These are phyloP conservation scores for Cepphus grylle DNA, from an alignment of 2,113 vertebrate species.

Conservation along the genomic window DNA sequence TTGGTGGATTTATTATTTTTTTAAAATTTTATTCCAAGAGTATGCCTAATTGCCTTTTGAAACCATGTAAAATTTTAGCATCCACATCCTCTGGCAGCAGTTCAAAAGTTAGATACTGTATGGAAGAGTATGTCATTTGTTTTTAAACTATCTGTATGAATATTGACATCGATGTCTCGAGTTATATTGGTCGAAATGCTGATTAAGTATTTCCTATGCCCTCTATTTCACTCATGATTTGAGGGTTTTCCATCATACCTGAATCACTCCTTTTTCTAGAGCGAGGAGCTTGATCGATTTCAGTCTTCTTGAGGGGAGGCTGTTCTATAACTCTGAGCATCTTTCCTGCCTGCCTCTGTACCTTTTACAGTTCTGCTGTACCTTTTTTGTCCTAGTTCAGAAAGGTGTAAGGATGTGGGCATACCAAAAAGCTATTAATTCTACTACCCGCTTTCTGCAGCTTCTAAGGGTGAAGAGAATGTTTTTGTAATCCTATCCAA, in stretches of 20 bases:
- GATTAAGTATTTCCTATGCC: not conserved
- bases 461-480: not conserved
- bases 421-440: not conserved
- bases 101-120: not conserved
- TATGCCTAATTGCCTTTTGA: not conserved
- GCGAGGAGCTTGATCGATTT: not conserved
- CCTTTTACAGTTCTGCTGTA: not conserved
- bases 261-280: not conserved
- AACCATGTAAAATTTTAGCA: not conserved
- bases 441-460: not conserved
- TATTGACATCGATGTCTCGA: not conserved
- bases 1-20: not conserved
- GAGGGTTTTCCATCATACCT: not conserved
- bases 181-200: not conserved
- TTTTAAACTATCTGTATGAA: not conserved
- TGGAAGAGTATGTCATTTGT: not conserved
- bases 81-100: not conserved
- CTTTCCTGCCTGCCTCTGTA: not conserved
- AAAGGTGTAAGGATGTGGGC: not conserved
- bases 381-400: not conserved
- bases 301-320: not conserved
- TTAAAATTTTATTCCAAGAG: not conserved
- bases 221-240: not conserved
- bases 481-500: not conserved
- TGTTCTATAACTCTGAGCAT: not conserved